Conservation (phyloP, 2,888 invertebrate species). For the Anodontia alba region DNA sequence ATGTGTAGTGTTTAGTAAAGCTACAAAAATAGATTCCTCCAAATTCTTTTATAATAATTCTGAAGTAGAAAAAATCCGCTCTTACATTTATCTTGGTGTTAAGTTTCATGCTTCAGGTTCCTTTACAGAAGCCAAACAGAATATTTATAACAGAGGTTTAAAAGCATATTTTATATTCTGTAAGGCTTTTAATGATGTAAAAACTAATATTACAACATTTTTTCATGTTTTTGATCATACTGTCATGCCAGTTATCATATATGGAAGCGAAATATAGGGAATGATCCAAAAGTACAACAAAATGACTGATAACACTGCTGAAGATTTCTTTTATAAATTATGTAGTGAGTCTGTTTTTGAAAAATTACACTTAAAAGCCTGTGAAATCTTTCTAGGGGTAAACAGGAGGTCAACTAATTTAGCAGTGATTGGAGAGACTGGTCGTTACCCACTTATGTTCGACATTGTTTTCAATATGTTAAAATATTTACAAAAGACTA, state of each 20-base stretch:
- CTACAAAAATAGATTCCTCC: background rate
- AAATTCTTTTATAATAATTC: background rate
- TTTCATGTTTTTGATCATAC: conserved; percentile 4
- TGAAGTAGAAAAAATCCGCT: background rate
- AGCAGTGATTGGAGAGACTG: background rate
- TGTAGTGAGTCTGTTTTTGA: background rate
- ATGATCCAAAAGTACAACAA: background rate
- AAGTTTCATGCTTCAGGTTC: background rate
- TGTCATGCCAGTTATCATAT: background rate
- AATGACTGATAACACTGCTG: background rate
- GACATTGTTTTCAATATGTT: background rate
- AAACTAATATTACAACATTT: background rate
- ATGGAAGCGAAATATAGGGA: background rate
- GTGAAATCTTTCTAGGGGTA: background rate
- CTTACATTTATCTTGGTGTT: background rate
- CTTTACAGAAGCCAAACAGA: background rate
- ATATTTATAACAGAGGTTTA: background rate
- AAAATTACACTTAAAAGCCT: background rate
- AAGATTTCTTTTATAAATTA: background rate
- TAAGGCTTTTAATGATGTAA: background rate
- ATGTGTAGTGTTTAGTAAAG: conserved; percentile 5
- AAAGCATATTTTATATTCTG: background rate
- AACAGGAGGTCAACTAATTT: too few relatives aligned
- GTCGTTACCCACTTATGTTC: background rate
- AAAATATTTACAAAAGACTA: background rate